Evolutionary conservation across 1,140 invertebrate genomes (phyloP).

Genomic region (Drosophila pectinifera): DNA sequence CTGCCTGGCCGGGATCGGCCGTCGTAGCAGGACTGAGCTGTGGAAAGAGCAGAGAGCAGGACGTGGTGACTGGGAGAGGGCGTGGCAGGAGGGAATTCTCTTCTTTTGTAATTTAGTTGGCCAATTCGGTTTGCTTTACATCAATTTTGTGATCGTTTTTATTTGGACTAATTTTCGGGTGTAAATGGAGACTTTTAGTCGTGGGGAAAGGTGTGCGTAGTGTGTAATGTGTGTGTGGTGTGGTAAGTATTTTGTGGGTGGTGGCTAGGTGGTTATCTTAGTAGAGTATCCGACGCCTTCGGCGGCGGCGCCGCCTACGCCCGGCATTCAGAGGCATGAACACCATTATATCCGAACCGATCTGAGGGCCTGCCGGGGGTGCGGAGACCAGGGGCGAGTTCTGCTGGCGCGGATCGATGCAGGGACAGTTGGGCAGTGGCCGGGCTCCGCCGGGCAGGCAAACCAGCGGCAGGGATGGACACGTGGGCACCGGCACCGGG

Average conservation of each 20-base stretch:
- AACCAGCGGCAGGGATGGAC: conserved; percentile 67
- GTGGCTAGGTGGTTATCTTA: conserved; percentile 13
- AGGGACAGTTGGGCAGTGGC: conserved; percentile 75
- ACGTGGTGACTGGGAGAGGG: conserved; percentile 21
- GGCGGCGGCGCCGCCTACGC: conserved; percentile 61
- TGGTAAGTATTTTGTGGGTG: conserved; percentile 5
- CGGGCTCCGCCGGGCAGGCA: conserved; percentile 65
- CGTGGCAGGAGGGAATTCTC: not conserved
- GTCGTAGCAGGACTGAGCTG: conserved; percentile 81
- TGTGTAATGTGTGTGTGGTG: not conserved
- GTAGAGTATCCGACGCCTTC: conserved; percentile 41
- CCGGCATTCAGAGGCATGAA: conserved; percentile 67
- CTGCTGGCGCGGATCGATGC: conserved; percentile 77
- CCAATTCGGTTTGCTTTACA: conserved; percentile 47
- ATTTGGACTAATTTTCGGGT: conserved; percentile 49
- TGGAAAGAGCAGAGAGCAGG: conserved; percentile 34
- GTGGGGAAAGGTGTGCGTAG: not conserved
- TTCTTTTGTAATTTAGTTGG: conserved; percentile 11
- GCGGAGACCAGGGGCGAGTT: conserved; percentile 28
- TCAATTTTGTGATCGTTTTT: conserved; percentile 33
- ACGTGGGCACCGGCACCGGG: conserved; percentile 49
- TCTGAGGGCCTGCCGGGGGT: conserved; percentile 8
- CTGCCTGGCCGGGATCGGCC: conserved; percentile 77
- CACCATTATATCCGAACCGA: conserved; percentile 75
- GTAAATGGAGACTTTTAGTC: conserved; percentile 8